phyloP scores from a whole-genome alignment of 1,140 invertebrate genomes.

The Apis dorsata region DNA sequence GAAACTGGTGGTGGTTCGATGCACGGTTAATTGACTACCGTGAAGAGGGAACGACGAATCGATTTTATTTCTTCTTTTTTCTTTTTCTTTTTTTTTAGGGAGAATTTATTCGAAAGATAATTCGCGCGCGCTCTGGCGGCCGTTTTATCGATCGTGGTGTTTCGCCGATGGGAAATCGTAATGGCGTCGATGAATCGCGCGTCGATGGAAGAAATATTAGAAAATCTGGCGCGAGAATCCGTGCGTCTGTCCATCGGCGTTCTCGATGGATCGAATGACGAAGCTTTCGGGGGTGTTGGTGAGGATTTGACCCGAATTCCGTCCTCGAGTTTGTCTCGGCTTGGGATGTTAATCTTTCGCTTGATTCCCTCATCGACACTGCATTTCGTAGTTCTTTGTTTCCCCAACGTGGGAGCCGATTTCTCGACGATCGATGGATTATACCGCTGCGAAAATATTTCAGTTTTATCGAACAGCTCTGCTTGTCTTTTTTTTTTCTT shows the following conservation, averaged over 20 bases:
- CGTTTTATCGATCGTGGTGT: slow-evolving; percentile 39
- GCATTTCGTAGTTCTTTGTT: slow-evolving; percentile 1
- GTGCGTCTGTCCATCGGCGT: slow-evolving; percentile 6
- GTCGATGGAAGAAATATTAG: slow-evolving; percentile 25
- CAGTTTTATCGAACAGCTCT: too few relatives aligned
- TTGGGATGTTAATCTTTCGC: slow-evolving; percentile 48
- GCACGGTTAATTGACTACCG: background rate
- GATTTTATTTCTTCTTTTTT: too few relatives aligned
- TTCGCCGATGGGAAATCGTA: slow-evolving; percentile 9
- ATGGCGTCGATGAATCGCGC: slow-evolving; percentile 46
- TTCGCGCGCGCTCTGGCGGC: background rate
- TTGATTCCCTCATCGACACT: slow-evolving; percentile 53
- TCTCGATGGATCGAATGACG: slow-evolving; percentile 43
- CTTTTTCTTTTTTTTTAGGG: background rate
- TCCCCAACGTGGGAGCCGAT: background rate
- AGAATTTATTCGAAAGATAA: slow-evolving; percentile 30
- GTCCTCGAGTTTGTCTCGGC: slow-evolving; percentile 31
- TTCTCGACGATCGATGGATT: slow-evolving; percentile 7
- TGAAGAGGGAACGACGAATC: too few relatives aligned
- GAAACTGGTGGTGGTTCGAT: background rate
- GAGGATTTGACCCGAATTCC: slow-evolving; percentile 57
- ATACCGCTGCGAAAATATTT: background rate
- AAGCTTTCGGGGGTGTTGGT: slow-evolving; percentile 33
- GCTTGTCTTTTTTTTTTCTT: background rate
- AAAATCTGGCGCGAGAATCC: slow-evolving; percentile 17